These are phyloP conservation scores for Carposina sasakii DNA, from an alignment of 1,140 invertebrate genomes.

Conservation along the genomic window DNA sequence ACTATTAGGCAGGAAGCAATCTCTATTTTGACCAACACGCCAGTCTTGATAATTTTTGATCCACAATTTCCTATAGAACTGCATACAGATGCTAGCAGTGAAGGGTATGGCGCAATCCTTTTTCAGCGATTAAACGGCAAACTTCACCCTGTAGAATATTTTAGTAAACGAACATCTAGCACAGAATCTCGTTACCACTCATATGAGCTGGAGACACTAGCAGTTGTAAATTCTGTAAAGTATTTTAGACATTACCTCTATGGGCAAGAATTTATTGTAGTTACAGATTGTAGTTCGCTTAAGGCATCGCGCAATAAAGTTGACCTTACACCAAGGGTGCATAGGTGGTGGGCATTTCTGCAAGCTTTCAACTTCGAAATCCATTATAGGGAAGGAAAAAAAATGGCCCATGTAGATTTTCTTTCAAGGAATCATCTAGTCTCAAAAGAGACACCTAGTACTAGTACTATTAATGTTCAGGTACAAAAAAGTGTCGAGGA, in stretches of 20 bases:
- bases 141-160: slow-evolving; percentile 6
- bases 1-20: too few relatives aligned
- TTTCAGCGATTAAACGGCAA: slow-evolving; percentile 23
- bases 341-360: too few relatives aligned
- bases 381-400: background rate
- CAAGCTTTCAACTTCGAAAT: slow-evolving; percentile 3
- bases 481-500: too few relatives aligned
- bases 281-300: slow-evolving; percentile 17
- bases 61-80: slow-evolving; percentile 24
- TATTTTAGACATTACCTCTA: slow-evolving; percentile 36
- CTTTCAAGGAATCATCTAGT: background rate
- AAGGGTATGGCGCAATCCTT: background rate
- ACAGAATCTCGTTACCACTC: background rate
- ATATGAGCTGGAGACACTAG: slow-evolving; percentile 14
- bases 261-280: too few relatives aligned
- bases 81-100: slow-evolving; percentile 19
- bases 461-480: too few relatives aligned
- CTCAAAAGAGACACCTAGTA: slow-evolving; percentile 4
- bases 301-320: background rate
- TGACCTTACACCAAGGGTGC: too few relatives aligned
- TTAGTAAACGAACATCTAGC: background rate
- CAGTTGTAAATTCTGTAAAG: slow-evolving; percentile 24
- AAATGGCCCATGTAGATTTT: slow-evolving; percentile 25
- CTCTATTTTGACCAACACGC: slow-evolving; percentile 9
- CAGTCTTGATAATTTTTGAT: slow-evolving; percentile 41